Conservation (phyloP, 30 jellyfish, hydroid and myxozoan genomes). For the Chrysaora quinquecirrha region DNA sequence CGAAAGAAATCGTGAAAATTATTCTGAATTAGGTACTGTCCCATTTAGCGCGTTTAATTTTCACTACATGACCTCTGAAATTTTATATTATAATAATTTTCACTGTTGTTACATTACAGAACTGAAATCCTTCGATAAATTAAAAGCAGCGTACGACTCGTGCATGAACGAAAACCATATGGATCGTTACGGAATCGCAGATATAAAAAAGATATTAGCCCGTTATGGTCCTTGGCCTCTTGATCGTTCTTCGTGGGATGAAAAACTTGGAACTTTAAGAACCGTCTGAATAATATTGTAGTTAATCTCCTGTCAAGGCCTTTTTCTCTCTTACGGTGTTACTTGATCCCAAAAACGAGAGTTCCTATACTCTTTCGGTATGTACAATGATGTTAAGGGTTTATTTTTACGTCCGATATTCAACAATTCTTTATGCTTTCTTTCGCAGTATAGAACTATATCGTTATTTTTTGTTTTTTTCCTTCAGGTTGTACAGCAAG, state of each 20-base stretch:
- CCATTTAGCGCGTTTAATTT: too few species aligned
- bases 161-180: constrained; percentile 25
- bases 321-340: constrained; percentile 11
- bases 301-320: background rate
- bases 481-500: constrained; percentile 14
- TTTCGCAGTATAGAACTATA: too few species aligned
- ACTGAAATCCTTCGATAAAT: constrained; percentile 28
- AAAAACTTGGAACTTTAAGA: constrained; percentile 54
- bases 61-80: too few species aligned
- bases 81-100: too few species aligned
- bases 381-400: too few species aligned
- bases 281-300: background rate
- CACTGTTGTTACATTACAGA: too few species aligned
- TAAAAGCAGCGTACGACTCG: constrained; percentile 40
- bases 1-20: too few species aligned
- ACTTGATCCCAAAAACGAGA: constrained; percentile 29
- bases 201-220: constrained; percentile 1
- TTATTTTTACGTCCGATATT: too few species aligned
- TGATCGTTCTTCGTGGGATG: background rate
- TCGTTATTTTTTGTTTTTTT: background rate
- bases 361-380: constrained; percentile 10
- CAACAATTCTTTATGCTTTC: too few species aligned
- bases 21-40: too few species aligned
- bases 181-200: background rate
- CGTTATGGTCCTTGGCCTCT: constrained; percentile 69